Evolutionary conservation across 2,888 invertebrate species (phyloP).

Genomic region (Eilema caniola): DNA sequence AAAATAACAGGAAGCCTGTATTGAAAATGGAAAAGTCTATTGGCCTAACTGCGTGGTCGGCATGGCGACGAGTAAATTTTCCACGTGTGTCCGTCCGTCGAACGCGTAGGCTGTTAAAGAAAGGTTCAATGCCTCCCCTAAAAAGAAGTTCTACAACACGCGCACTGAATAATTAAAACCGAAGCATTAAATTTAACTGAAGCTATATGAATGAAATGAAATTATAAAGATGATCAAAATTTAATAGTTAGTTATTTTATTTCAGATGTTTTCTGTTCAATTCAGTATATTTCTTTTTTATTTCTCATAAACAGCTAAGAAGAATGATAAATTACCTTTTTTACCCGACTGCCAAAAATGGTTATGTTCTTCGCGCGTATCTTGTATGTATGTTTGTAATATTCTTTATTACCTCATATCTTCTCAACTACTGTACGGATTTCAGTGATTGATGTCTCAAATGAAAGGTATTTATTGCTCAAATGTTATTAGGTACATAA

Average conservation of each 20-base stretch:
- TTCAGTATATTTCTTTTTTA: no score
- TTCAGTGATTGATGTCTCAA: no score
- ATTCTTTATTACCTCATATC: no score
- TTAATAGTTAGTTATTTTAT: background rate
- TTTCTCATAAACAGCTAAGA: no score
- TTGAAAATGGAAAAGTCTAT: slow-evolving; percentile 73
- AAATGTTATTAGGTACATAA: no score
- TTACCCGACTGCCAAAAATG: no score
- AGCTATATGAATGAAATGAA: slow-evolving; percentile 19
- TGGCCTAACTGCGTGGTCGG: slow-evolving; percentile 77
- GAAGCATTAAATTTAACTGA: slow-evolving; percentile 29
- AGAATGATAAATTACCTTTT: no score
- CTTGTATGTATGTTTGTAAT: no score
- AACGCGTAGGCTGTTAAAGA: slow-evolving; percentile 39
- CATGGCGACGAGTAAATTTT: slow-evolving; percentile 60
- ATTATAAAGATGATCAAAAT: background rate
- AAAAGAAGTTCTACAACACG: slow-evolving; percentile 41
- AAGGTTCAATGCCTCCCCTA: slow-evolving; percentile 51
- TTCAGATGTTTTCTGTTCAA: no score
- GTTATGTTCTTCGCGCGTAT: no score
- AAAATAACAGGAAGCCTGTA: slow-evolving; percentile 55
- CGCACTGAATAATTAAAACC: slow-evolving; percentile 26
- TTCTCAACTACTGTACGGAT: no score
- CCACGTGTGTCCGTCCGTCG: slow-evolving; percentile 34
- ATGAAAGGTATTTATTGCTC: no score